Evolutionary conservation across 2,113 vertebrate species (phyloP).

Genomic region (Prietella phreatophila): DNA sequence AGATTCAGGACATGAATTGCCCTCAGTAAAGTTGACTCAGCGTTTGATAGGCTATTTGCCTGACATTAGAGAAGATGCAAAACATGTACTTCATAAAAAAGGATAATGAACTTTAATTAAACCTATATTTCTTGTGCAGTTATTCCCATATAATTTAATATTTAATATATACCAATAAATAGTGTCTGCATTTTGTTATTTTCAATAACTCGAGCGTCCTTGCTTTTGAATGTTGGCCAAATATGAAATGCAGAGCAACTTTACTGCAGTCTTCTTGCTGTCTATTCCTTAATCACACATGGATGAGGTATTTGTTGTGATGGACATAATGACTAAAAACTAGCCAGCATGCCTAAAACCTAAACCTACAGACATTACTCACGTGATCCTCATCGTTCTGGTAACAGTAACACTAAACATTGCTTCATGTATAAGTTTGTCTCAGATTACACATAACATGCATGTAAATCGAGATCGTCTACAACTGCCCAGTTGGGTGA

Average conservation of each 20-base stretch:
- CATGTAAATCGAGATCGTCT: neutral
- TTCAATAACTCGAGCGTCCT: neutral
- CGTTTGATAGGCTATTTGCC: neutral
- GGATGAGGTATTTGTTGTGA: neutral
- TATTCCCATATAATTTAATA: neutral
- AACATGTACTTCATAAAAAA: neutral
- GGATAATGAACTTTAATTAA: conserved; percentile 6
- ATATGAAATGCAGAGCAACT: neutral
- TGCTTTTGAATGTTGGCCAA: neutral
- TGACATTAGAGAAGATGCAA: neutral
- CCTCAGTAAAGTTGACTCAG: neutral
- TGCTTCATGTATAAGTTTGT: conserved; percentile 3
- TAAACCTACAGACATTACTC: neutral
- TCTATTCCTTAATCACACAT: neutral
- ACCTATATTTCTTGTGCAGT: conserved; percentile 3
- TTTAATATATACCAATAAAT: neutral
- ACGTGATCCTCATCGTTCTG: neutral
- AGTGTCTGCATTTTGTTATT: neutral
- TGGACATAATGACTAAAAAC: neutral
- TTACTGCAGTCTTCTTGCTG: neutral
- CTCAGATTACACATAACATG: neutral
- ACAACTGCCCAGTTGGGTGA: neutral
- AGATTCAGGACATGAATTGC: neutral
- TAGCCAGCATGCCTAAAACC: conserved; percentile 4
- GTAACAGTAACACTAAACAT: neutral